These are phyloP conservation scores for Patagioenas fasciata DNA, from an alignment of 2,113 vertebrate genomes.

Conservation along the genomic window DNA sequence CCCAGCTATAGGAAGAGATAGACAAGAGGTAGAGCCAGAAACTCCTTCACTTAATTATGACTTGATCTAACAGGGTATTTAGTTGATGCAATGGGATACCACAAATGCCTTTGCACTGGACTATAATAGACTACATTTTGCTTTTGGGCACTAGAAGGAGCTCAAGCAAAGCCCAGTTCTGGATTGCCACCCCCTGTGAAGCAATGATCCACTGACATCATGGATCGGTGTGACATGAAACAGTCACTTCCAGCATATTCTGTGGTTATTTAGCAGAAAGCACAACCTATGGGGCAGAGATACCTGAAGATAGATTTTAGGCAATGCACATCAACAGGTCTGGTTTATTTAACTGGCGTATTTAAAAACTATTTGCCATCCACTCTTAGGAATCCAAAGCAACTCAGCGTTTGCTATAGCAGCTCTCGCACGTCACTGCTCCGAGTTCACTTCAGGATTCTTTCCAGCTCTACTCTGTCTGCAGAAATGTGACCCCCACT, in stretches of 20 bases:
- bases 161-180: neutral
- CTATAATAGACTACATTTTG: too few relatives aligned
- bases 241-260: neutral
- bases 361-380: neutral
- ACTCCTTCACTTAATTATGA: neutral
- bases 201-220: accelerated
- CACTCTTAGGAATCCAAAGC: neutral
- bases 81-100: neutral
- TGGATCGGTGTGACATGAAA: neutral
- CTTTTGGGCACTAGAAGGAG: neutral
- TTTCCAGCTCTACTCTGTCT: neutral
- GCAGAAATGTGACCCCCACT: neutral
- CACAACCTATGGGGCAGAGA: neutral
- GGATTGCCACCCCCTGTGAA: neutral
- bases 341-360: neutral
- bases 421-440: neutral
- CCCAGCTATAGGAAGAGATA: neutral
- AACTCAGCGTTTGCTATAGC: neutral
- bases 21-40: neutral
- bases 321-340: neutral
- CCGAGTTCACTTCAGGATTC: neutral
- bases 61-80: neutral
- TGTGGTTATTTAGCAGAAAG: neutral
- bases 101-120: neutral
- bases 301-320: neutral